Percentiles rank a stretch among this genome's conserved stretches.
Conservation (phyloP, 2,888 invertebrate species). For the Caenorhabditis sp. region DNA sequence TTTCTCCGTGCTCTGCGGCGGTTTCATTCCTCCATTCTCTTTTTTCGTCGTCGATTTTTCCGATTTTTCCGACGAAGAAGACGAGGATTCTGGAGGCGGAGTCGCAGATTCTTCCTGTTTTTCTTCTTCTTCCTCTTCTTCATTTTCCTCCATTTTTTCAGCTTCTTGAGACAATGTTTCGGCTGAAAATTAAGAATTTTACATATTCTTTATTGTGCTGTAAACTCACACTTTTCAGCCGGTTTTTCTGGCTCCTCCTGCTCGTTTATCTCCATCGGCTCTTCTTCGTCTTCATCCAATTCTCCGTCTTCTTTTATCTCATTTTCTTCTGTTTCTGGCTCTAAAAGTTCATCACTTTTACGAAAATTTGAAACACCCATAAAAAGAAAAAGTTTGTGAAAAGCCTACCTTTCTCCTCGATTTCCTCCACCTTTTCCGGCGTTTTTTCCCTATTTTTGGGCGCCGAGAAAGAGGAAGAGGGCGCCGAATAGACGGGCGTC, state of each 20-base stretch:
- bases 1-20: slow-evolving; percentile 27
- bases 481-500: not conserved
- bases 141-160: not conserved
- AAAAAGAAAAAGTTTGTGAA: not conserved
- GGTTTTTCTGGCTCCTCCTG: not conserved
- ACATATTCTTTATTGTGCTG: no score
- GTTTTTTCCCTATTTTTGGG: not conserved
- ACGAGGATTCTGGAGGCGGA: not conserved
- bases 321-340: not conserved
- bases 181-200: no score
- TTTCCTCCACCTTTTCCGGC: not conserved
- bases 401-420: not conserved
- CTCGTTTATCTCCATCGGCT: not conserved
- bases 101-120: slow-evolving; percentile 8
- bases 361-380: not conserved
- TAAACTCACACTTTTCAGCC: not conserved
- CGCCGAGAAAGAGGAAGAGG: not conserved
- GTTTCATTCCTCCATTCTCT: slow-evolving; percentile 32
- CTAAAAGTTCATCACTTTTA: slow-evolving; percentile 1
- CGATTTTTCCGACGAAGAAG: not conserved
- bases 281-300: slow-evolving; percentile 39
- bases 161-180: not conserved
- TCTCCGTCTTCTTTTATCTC: slow-evolving; percentile 48
- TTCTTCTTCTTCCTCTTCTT: slow-evolving; percentile 1
- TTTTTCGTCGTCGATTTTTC: slow-evolving; percentile 1